phyloP scores from a whole-genome alignment of 2,797 vertebrate species.

The Furcifer pardalis region DNA sequence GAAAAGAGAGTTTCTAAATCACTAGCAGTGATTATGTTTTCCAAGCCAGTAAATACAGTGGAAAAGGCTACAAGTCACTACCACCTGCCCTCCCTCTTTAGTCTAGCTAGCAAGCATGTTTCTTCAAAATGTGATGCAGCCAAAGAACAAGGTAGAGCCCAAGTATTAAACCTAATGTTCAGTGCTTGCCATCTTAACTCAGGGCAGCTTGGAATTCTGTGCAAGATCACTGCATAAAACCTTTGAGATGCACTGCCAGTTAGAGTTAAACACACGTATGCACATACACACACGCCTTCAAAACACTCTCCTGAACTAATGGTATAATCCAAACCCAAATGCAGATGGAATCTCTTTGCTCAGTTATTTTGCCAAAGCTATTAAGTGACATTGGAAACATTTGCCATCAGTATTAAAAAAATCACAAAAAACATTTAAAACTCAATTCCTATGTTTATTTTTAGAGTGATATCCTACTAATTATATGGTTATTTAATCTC shows the following conservation, averaged over 20 bases:
- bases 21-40: constrained; percentile 74
- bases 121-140: not conserved
- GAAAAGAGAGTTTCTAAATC: constrained; percentile 77
- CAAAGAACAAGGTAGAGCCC: not conserved
- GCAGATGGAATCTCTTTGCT: not conserved
- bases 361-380: not conserved
- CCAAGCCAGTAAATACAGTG: constrained; percentile 36
- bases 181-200: not conserved
- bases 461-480: not conserved
- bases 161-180: not conserved
- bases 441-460: not conserved
- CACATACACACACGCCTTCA: no score
- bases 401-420: not conserved
- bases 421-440: no score
- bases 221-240: not conserved
- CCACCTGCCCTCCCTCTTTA: not conserved
- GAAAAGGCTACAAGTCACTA: constrained; percentile 35
- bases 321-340: not conserved
- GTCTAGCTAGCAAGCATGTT: not conserved
- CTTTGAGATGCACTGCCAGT: not conserved
- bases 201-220: not conserved
- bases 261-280: no score
- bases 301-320: not conserved
- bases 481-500: not conserved
- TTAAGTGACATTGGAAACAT: not conserved